Conservation (phyloP, 2,797 vertebrate genomes). For the Saguinus oedipus region DNA sequence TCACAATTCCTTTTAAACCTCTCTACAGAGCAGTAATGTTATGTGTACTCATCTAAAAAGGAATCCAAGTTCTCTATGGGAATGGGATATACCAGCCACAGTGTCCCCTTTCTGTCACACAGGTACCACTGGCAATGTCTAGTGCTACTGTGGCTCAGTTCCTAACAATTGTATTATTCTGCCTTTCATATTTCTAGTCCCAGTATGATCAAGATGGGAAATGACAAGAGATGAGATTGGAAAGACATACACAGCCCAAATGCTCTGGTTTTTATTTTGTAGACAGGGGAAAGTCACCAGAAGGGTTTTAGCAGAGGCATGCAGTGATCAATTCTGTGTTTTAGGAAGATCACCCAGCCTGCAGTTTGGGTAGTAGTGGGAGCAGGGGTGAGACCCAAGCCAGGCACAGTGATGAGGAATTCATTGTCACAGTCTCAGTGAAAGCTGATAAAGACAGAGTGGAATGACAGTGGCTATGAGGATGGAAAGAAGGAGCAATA, state of each 20-base stretch:
- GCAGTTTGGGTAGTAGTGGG: not conserved
- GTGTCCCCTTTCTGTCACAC: not conserved
- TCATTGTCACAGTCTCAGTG: not conserved
- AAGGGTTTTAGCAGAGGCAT: not conserved
- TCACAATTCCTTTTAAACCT: not conserved
- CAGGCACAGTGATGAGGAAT: not conserved
- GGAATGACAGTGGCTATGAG: not conserved
- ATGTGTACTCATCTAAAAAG: not conserved
- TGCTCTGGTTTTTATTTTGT: not conserved
- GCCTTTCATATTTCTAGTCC: not conserved
- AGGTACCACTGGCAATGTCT: not conserved
- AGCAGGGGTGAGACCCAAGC: not conserved
- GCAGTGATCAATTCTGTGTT: not conserved
- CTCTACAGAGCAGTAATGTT: not conserved
- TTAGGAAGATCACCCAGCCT: not conserved
- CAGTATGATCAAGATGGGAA: not conserved
- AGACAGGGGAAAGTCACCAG: not conserved
- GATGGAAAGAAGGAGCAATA: not conserved
- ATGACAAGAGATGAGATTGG: not conserved
- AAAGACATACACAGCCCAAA: not conserved
- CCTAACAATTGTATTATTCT: not conserved
- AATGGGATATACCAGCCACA: not conserved
- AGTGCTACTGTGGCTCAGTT: not conserved
- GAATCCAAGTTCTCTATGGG: not conserved
- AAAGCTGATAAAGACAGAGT: not conserved